phyloP scores from a whole-genome alignment of 2,888 invertebrate species.

The Drosophila nr. perissopoda region DNA sequence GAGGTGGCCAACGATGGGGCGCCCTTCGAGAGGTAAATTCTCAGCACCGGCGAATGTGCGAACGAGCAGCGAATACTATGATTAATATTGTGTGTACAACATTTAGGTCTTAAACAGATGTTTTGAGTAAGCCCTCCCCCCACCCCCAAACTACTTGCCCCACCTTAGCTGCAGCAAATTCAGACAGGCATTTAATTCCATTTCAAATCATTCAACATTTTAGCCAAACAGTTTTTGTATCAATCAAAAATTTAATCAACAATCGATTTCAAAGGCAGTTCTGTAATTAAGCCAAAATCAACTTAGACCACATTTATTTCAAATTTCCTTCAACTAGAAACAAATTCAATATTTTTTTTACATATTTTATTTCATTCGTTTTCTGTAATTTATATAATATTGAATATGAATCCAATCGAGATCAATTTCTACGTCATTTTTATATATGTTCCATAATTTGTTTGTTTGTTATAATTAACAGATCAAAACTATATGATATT shows the following conservation, averaged over 20 bases:
- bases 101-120: conserved; percentile 33
- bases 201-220: neutral
- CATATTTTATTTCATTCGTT: neutral
- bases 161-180: neutral
- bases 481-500: conserved; percentile 42
- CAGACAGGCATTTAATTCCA: neutral
- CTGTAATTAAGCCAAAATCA: neutral
- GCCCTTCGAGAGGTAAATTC: conserved; percentile 81
- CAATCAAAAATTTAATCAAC: neutral
- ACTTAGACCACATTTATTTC: neutral
- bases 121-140: conserved; percentile 4
- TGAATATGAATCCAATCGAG: neutral
- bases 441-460: neutral
- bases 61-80: neutral
- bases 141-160: neutral
- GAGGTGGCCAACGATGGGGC: conserved; percentile 66
- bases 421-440: neutral
- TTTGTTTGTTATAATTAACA: conserved; percentile 23
- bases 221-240: neutral
- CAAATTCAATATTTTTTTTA: neutral
- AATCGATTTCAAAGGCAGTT: neutral
- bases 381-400: neutral
- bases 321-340: neutral
- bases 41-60: conserved; percentile 7
- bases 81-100: conserved; percentile 16